Percentiles rank a stretch among this genome's conserved stretches.
Evolutionary conservation across 2,113 vertebrate genomes (phyloP).

Genomic region (Glaucomys volans): DNA sequence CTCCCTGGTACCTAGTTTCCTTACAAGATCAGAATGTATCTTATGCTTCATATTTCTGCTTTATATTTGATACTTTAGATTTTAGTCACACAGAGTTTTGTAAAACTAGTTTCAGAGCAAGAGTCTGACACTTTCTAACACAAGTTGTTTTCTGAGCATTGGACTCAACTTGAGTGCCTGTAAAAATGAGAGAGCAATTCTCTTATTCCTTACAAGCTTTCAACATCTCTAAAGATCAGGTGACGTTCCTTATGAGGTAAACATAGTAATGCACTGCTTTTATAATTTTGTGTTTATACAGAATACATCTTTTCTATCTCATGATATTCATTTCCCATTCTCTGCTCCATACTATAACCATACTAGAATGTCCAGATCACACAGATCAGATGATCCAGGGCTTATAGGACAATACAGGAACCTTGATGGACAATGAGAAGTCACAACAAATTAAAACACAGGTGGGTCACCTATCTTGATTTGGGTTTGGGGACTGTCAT

Average conservation of each 20-base stretch:
- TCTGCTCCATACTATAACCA: not conserved
- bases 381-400: not conserved
- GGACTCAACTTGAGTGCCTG: not conserved
- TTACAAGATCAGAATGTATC: not conserved
- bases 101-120: not conserved
- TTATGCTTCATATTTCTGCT: not conserved
- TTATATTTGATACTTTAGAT: slow-evolving; percentile 13
- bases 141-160: not conserved
- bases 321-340: not conserved
- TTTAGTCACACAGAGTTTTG: not conserved
- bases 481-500: not conserved
- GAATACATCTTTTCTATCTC: not conserved
- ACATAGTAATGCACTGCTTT: not conserved
- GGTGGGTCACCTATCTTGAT: not conserved
- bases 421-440: not conserved
- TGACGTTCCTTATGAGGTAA: not conserved
- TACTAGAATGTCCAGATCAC: not conserved
- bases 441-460: not conserved
- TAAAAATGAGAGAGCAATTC: not conserved
- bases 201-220: not conserved
- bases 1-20: not conserved
- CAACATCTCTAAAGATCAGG: not conserved
- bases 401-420: not conserved
- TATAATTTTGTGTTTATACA: not conserved
- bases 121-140: not conserved